Evolutionary conservation across 2,888 invertebrate species (phyloP).

Genomic region (Mesorhabditis sp.): DNA sequence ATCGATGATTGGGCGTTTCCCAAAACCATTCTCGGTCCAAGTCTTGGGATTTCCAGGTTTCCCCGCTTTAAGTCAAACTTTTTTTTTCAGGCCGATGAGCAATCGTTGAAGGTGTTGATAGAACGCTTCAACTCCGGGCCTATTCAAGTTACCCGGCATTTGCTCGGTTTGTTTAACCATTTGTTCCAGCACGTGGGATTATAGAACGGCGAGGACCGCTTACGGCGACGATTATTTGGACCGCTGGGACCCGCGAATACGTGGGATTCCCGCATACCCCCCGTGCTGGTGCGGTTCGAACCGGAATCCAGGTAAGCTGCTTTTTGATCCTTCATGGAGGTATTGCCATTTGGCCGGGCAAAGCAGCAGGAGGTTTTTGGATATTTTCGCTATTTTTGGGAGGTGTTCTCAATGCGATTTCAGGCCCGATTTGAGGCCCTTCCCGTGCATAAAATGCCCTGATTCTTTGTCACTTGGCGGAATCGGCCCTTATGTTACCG

Average conservation of each 20-base stretch:
- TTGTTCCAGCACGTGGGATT: conserved; percentile 5
- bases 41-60: conserved; percentile 66
- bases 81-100: conserved; percentile 86
- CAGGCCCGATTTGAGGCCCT: no score
- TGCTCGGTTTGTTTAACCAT: conserved; percentile 31
- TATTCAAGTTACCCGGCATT: conserved; percentile 65
- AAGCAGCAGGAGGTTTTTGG: no score
- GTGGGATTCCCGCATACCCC: no score
- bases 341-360: no score
- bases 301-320: conserved; percentile 14
- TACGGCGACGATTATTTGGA: conserved; percentile 38
- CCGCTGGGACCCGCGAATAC: background rate
- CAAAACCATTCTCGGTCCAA: conserved; percentile 70
- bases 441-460: no score
- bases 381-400: no score
- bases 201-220: conserved; percentile 36
- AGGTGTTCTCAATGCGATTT: no score
- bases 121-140: conserved; percentile 88
- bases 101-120: conserved; percentile 84
- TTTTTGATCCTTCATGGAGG: no score
- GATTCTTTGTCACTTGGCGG: no score
- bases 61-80: conserved; percentile 82
- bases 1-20: conserved; percentile 99
- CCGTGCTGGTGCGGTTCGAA: conserved; percentile 32
- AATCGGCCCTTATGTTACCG: no score